Conservation (phyloP, 2,888 invertebrate species). For the Acleris holmiana region DNA sequence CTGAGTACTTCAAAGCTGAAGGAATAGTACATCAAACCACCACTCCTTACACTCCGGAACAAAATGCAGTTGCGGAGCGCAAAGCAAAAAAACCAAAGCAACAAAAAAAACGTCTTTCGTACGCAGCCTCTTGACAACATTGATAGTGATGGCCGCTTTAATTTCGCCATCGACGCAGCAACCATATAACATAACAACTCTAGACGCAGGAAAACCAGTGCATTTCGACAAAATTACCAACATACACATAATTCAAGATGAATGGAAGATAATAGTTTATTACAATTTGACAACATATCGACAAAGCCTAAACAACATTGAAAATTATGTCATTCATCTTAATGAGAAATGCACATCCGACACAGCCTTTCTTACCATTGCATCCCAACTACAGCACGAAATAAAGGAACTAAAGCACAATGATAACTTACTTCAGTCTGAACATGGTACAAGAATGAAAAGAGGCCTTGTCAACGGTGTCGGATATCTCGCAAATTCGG, state of each 20-base stretch:
- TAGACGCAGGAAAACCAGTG: background rate
- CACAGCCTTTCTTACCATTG: background rate
- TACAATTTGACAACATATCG: background rate
- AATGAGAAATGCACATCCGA: too few relatives aligned
- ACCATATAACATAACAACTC: background rate
- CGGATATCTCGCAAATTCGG: slow-evolving; percentile 37
- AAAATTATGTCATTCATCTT: background rate
- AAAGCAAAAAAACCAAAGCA: too few relatives aligned
- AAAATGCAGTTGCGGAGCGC: too few relatives aligned
- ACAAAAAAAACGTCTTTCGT: background rate
- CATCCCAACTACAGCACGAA: background rate
- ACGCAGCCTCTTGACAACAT: background rate
- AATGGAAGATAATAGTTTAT: background rate
- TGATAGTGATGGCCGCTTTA: background rate
- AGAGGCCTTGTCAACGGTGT: slow-evolving; percentile 36
- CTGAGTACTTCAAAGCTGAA: too few relatives aligned
- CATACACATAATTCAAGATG: background rate
- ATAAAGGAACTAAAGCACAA: background rate
- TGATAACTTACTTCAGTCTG: background rate
- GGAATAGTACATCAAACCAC: too few relatives aligned
- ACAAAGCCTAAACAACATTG: background rate
- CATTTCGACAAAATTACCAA: background rate
- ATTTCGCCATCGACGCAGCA: background rate
- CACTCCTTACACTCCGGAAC: too few relatives aligned
- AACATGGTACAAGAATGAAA: background rate